phyloP scores from a whole-genome alignment of 2,888 invertebrate genomes.

The Erynnis tages region DNA sequence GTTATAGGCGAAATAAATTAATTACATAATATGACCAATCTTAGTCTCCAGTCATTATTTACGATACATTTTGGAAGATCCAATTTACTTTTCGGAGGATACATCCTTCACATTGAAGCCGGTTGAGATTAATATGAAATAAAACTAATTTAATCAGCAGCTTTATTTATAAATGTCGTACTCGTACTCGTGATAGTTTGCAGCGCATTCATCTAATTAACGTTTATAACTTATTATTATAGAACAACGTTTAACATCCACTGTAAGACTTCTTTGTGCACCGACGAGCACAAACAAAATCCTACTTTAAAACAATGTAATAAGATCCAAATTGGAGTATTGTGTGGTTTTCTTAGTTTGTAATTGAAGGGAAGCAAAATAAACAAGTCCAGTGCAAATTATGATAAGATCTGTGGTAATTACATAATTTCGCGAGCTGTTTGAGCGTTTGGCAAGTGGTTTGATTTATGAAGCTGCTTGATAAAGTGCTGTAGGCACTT shows the following conservation, averaged over 20 bases:
- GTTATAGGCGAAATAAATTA: too few species aligned
- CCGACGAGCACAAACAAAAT: not conserved
- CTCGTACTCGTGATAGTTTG: not conserved
- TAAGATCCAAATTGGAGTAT: not conserved
- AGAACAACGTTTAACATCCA: conserved; percentile 8
- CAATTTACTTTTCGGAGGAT: too few species aligned
- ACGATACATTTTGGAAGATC: too few species aligned
- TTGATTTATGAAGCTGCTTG: not conserved
- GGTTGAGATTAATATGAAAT: too few species aligned
- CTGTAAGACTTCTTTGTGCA: not conserved
- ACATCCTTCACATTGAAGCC: too few species aligned
- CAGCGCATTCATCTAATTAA: not conserved
- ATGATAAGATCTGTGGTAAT: conserved; percentile 16
- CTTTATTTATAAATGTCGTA: not conserved
- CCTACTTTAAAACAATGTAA: not conserved
- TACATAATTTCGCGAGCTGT: conserved; percentile 1
- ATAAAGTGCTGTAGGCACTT: too few species aligned
- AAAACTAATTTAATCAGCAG: not conserved
- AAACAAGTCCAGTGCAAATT: conserved; percentile 5
- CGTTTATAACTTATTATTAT: conserved; percentile 6
- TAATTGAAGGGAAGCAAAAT: conserved; percentile 2
- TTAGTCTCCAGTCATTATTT: too few species aligned
- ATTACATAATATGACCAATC: too few species aligned
- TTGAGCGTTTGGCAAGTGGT: not conserved
- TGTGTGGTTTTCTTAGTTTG: not conserved